Evolutionary conservation across 2,113 vertebrate species (phyloP), one percentile per base, ranked within the genome.

Genomic region (Acanthochromis polyacanthus): DNA sequence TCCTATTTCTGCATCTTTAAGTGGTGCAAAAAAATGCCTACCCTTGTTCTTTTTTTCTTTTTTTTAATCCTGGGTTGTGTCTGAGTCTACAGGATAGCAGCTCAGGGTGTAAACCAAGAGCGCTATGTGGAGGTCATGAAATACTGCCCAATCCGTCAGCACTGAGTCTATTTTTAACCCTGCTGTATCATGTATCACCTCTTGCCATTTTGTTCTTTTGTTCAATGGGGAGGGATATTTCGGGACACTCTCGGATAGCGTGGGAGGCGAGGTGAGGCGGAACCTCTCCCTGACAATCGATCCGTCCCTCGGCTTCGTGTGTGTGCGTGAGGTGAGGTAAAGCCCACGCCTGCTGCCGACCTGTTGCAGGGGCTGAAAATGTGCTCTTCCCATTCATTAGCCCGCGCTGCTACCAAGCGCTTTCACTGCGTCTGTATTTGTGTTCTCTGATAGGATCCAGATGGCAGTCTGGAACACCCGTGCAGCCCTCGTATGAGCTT

Each of bases 391-490:
- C 64, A 63, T 74, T 90, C 75, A 75, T 87, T 86, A 82, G 55
- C 45, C 70, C 1, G 3, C 14, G 4, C 76, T 74, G 48, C 78
- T 63, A 76, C 82, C 65, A 55, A 40, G 52, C 11, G 69, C 62
- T 78, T 91, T 90, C 63, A 82, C 78, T 84, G 43, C 78, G 69
- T 81, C 85, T 90, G 73, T 30, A 55, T 60, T 84, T 84, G 61
- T 52, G 75, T 51, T 66, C 48, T 75, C 92, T 95, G 96, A 98
- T 97, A 90, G 95, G 93, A 96, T 96, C 95, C 97, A 97, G 96
- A 97, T 97, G 96, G 94, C 92, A 82, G 55, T 80, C 95, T 95
- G 95, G 95, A 96, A 95, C 93, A 95, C 93, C 95, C 93, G 85
- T 91, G 94, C 89, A 87, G 94, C 94, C 86, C 93, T 89, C 66